A percentile compares a stretch with the other conserved stretches of the same genome.
Evolutionary conservation across 2,113 vertebrate genomes (phyloP).

Genomic region (Tylochromis polylepis): DNA sequence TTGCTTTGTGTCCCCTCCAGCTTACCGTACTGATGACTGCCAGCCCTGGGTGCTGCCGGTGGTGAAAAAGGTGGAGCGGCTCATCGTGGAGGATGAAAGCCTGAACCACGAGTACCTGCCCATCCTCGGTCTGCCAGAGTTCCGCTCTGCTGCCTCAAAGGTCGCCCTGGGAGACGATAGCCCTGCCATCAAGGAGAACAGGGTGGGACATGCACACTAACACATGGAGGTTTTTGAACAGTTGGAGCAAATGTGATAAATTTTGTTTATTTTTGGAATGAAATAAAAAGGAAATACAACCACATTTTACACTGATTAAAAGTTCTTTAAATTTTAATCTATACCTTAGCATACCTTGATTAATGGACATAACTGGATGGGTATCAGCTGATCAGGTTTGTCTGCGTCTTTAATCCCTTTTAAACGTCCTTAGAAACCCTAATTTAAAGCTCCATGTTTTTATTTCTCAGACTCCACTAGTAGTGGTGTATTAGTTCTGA

Average conservation of each 20-base stretch:
- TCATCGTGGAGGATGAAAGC: constrained; percentile 79
- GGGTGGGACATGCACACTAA: constrained; percentile 65
- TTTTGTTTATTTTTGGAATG: not conserved
- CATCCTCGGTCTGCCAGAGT: constrained; percentile 89
- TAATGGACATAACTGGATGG: not conserved
- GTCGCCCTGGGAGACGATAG: constrained; percentile 88
- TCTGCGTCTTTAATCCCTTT: not conserved
- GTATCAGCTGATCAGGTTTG: not conserved
- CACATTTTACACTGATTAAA: not conserved
- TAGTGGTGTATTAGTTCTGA: not conserved
- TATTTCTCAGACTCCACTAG: not conserved
- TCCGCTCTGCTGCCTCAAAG: constrained; percentile 81
- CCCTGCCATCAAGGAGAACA: constrained; percentile 81
- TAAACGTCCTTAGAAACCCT: not conserved
- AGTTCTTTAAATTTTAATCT: not conserved
- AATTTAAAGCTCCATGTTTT: not conserved
- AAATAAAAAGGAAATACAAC: not conserved
- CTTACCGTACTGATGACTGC: constrained; percentile 91
- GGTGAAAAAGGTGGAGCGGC: constrained; percentile 91
- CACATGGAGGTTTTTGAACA: not conserved
- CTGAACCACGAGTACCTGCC: constrained; percentile 96
- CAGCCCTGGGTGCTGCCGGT: constrained; percentile 96
- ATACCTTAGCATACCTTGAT: not conserved
- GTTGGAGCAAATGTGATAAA: not conserved
- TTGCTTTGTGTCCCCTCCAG: constrained; percentile 57